A percentile compares a stretch with the other conserved stretches of the same genome.
phyloP scores from a whole-genome alignment of 2,113 vertebrate genomes.

The Oncorhynchus nerka region DNA sequence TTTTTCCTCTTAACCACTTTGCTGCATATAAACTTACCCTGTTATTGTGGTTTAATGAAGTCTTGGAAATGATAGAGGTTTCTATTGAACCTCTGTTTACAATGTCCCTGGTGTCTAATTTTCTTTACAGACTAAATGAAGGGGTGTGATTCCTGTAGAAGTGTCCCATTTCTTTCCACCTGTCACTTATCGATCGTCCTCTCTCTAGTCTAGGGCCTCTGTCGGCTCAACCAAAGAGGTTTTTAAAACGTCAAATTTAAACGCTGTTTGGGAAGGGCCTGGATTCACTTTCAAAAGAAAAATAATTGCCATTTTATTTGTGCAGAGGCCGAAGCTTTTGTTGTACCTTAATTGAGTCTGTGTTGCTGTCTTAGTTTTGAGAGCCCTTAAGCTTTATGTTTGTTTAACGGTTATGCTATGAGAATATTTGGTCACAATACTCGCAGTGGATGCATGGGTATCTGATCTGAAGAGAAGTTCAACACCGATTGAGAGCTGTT shows the following conservation, averaged over 20 bases:
- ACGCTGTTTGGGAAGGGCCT: constrained; percentile 5
- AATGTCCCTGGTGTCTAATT: constrained; percentile 10
- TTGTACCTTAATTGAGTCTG: constrained; percentile 9
- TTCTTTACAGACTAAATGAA: constrained; percentile 7
- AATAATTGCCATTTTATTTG: constrained; percentile 15
- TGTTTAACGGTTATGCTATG: neutral
- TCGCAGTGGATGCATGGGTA: neutral
- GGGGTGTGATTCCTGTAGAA: constrained; percentile 21
- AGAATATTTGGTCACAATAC: neutral
- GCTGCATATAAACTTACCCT: neutral
- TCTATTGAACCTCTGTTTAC: neutral
- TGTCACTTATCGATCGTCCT: constrained; percentile 25
- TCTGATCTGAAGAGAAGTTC: neutral
- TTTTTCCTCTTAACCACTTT: neutral
- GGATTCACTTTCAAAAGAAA: constrained; percentile 14
- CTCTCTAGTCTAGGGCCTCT: neutral
- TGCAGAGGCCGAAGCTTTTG: constrained; percentile 5
- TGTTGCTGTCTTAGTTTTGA: neutral
- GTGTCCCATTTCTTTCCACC: constrained; percentile 15
- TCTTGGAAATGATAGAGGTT: neutral
- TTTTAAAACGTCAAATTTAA: constrained; percentile 32
- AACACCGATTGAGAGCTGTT: neutral
- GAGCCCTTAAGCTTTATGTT: neutral
- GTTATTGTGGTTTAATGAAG: neutral
- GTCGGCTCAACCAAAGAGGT: constrained; percentile 13